Conservation (phyloP, 2,888 invertebrate genomes). For the Molanna angustata region DNA sequence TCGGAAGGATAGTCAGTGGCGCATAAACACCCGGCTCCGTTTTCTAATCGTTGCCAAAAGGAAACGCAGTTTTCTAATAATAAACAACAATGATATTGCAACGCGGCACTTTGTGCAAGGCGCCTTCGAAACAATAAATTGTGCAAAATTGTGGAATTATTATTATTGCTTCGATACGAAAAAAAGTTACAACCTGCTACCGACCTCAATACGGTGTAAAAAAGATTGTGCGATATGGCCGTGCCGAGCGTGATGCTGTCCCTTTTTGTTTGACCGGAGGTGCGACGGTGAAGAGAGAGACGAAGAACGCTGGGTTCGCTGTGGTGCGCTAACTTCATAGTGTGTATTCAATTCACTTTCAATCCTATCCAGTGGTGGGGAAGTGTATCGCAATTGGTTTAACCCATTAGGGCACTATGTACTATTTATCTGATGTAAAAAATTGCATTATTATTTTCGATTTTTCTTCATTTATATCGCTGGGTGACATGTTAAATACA, state of each 20-base stretch:
- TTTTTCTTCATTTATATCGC: too few species aligned
- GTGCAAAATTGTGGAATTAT: constrained; percentile 31
- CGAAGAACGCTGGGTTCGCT: background rate
- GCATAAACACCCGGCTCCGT: constrained; percentile 22
- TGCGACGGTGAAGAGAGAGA: background rate
- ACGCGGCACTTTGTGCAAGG: constrained; percentile 28
- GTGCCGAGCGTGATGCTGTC: background rate
- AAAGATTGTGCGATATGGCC: background rate
- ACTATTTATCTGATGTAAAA: too few species aligned
- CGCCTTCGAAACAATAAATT: constrained; percentile 28
- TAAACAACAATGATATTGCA: constrained; percentile 23
- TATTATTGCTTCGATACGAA: constrained; percentile 25
- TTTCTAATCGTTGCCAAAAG: constrained; percentile 27
- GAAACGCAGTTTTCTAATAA: constrained; percentile 25
- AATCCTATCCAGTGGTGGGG: constrained; percentile 18
- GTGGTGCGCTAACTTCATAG: constrained; percentile 9
- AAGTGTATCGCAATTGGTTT: constrained; percentile 2
- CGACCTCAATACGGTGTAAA: constrained; percentile 21
- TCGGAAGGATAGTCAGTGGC: constrained; percentile 27
- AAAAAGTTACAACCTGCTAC: constrained; percentile 25
- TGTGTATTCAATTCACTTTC: constrained; percentile 26
- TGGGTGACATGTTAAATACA: too few species aligned
- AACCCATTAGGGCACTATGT: background rate
- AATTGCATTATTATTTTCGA: too few species aligned
- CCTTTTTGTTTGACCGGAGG: background rate